These are phyloP conservation scores for Drosophila santomea DNA, from an alignment of 1,140 invertebrate genomes.

Conservation along the genomic window DNA sequence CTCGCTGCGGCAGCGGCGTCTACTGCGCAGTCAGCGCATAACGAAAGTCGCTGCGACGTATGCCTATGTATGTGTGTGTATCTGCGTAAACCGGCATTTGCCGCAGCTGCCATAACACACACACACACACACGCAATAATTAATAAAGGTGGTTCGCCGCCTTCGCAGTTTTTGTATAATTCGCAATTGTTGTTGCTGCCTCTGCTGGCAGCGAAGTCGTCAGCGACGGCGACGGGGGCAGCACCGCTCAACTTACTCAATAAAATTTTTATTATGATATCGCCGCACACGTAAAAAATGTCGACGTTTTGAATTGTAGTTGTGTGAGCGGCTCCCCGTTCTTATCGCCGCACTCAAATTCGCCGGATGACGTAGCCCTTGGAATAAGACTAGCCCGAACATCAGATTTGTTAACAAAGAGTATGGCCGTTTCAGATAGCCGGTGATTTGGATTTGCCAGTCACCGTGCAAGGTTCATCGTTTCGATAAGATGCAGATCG, in stretches of 20 bases:
- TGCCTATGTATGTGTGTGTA: constrained; percentile 6
- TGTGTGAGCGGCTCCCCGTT: constrained; percentile 18
- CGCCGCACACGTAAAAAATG: constrained; percentile 56
- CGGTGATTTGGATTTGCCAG: constrained; percentile 25
- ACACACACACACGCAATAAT: neutral
- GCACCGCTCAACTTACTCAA: constrained; percentile 80
- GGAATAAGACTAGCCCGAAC: constrained; percentile 5
- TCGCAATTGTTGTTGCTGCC: constrained; percentile 53
- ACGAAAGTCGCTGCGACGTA: constrained; percentile 26
- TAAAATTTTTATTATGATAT: constrained; percentile 85
- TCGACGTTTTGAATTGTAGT: constrained; percentile 24
- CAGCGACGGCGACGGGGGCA: constrained; percentile 11
- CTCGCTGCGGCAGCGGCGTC: constrained; percentile 27
- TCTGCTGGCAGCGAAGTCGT: constrained; percentile 2
- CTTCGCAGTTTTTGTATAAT: constrained; percentile 46
- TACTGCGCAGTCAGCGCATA: constrained; percentile 37
- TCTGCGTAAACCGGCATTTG: constrained; percentile 63
- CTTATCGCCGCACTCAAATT: constrained; percentile 40
- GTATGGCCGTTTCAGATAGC: neutral
- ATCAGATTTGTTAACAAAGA: constrained; percentile 33
- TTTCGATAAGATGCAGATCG: constrained; percentile 1
- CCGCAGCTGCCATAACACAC: constrained; percentile 45
- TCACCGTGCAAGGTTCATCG: constrained; percentile 17
- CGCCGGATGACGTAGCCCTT: constrained; percentile 19
- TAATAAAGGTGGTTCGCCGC: constrained; percentile 27